Base-by-base conservation (phyloP, 2,888 invertebrate species). In the Apotomis turbidana region DNA sequence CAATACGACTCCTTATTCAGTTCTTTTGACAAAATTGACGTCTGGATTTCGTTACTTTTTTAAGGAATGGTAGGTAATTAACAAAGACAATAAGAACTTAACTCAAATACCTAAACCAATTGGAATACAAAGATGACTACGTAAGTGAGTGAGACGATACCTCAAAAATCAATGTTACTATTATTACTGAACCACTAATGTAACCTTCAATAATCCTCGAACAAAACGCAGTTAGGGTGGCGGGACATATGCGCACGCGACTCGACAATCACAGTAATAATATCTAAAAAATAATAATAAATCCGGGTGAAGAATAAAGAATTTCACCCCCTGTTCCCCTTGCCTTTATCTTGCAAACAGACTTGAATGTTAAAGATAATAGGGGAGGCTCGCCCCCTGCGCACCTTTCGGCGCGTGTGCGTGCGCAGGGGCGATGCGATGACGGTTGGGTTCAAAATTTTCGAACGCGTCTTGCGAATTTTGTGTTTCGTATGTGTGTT, bases 211-310 rank as follows among this genome's bases (percentile, higher is more conserved):
- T 91, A 90, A 92, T 91, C 92, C 90, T 79, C 82, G 78, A 87
- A 89, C 90, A 90, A 91, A 88, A 80, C 83, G 85, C 85, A 88
- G 89, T 79, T 83, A 81, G 88, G 90, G 88, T 86, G 83, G 87
- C 85, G 85, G 87, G 92, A 89, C 92, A 92, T 92, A 91, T 93
- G 93, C 92, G 92, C 93, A 90, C 89, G 90, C 93, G 93, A 80
- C 90, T 41, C 41, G 41, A 41, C 41, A 41, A 41, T 41, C 91
- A 90, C 86, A 87, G 91, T 93, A 93, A 93, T 93, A 93, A 93
- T 93, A 93, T 90, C 91, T 91, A 93, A 93, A 93, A 92, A 93
- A 93, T 93, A 93, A 93, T 93, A 93, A 93, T 93, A 93, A 93
- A 93, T 90, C 90, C 91, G 90, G 90, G 89, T 90, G 93, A 93